Evolutionary conservation across 2,888 invertebrate genomes (phyloP).

Genomic region (Tetranychus truncatus): DNA sequence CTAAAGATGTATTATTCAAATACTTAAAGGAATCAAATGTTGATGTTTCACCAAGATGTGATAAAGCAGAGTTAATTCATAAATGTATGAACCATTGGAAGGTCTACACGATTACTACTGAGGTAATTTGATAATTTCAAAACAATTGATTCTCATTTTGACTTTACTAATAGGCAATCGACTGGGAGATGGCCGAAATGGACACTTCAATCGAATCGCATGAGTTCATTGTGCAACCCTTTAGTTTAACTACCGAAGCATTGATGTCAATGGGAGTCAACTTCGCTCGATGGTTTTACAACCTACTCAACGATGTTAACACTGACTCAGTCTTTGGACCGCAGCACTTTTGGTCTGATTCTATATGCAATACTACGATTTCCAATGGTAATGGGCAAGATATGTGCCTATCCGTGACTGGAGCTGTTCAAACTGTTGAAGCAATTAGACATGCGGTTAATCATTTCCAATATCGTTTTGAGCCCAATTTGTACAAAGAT

Average conservation of each 20-base stretch:
- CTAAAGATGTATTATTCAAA: not conserved
- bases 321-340: not conserved
- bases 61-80: conserved; percentile 4
- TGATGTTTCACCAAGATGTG: not conserved
- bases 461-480: not conserved
- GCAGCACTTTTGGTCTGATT: conserved; percentile 8
- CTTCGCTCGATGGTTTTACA: conserved; percentile 1
- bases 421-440: not conserved
- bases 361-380: not conserved
- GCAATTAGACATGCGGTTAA: not conserved
- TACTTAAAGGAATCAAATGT: not conserved
- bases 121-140: not conserved
- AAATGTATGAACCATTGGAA: not conserved
- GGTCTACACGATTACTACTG: not conserved
- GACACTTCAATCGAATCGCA: too few relatives aligned
- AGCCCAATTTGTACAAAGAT: not conserved
- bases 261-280: not conserved
- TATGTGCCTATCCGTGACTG: not conserved
- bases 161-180: not conserved
- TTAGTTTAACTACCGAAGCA: too few relatives aligned
- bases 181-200: too few relatives aligned
- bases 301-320: not conserved
- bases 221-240: too few relatives aligned
- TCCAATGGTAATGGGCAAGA: not conserved
- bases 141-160: not conserved